phyloP scores from a whole-genome alignment of 2,888 invertebrate genomes.

The Andricus quercusramuli region DNA sequence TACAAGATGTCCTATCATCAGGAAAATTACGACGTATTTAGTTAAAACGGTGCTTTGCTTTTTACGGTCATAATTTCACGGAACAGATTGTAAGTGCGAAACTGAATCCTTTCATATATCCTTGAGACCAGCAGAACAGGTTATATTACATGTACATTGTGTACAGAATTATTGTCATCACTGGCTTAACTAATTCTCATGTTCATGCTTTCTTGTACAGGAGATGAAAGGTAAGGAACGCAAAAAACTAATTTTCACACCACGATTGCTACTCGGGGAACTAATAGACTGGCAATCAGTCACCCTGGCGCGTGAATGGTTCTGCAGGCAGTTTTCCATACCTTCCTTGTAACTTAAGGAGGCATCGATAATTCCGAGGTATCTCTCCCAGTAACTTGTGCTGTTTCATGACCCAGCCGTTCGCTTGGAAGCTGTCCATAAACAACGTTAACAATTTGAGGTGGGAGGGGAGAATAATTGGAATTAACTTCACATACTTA shows the following conservation, averaged over 20 bases:
- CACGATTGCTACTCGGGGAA: conserved; percentile 1
- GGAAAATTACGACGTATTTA: conserved; percentile 35
- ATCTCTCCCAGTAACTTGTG: background rate
- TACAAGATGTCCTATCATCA: conserved; percentile 25
- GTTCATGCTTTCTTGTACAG: background rate
- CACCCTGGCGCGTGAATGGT: background rate
- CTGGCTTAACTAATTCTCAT: background rate
- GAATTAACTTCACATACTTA: too few species aligned
- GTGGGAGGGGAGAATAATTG: too few species aligned
- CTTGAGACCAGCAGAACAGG: conserved; percentile 8
- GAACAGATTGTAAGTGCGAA: conserved; percentile 36
- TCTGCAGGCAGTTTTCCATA: background rate
- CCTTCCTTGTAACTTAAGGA: background rate
- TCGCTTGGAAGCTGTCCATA: background rate
- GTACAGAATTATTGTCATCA: conserved; percentile 3
- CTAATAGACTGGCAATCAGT: background rate
- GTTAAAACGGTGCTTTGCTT: conserved; percentile 23
- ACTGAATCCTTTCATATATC: conserved; percentile 20
- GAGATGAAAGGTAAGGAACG: background rate
- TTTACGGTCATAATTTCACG: conserved; percentile 33
- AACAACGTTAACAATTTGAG: too few species aligned
- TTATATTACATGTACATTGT: conserved; percentile 16
- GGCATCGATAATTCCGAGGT: background rate
- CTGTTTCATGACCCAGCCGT: background rate
- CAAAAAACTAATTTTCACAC: conserved; percentile 5